Evolutionary conservation across 2,113 vertebrate genomes (phyloP).

Genomic region (Sigmodon hispidus): DNA sequence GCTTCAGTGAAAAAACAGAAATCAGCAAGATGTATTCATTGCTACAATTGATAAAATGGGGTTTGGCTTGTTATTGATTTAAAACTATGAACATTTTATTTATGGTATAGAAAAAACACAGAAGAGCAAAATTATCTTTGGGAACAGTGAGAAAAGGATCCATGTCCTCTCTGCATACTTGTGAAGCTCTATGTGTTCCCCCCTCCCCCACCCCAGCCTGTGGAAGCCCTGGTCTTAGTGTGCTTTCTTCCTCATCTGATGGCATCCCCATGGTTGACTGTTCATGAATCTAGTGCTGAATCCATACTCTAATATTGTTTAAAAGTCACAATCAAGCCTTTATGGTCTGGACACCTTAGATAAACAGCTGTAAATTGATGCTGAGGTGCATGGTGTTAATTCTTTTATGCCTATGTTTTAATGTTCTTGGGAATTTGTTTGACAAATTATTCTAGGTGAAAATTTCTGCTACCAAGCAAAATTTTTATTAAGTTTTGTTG

Average conservation of each 20-base stretch:
- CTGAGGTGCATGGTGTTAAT: slow-evolving; percentile 48
- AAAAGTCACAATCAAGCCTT: slow-evolving; percentile 36
- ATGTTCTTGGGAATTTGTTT: slow-evolving; percentile 65
- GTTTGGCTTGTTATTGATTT: neutral
- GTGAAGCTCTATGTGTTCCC: neutral
- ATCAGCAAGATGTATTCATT: neutral
- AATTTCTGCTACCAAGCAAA: slow-evolving; percentile 39
- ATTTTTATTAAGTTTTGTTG: neutral
- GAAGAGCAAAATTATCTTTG: neutral
- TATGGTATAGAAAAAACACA: neutral
- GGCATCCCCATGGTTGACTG: neutral
- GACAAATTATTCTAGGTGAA: slow-evolving; percentile 62
- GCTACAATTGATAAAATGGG: neutral
- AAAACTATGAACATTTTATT: neutral
- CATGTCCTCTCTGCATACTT: fast-evolving
- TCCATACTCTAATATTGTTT: neutral
- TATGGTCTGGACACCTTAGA: neutral
- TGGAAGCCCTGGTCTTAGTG: neutral
- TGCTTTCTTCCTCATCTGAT: too few relatives aligned
- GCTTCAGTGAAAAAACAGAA: neutral
- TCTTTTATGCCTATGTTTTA: slow-evolving; percentile 52
- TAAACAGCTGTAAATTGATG: neutral
- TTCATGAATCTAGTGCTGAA: fast-evolving
- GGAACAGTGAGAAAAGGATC: neutral
- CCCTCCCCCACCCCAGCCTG: too few relatives aligned